These are phyloP conservation scores for Caenorhabditis plicata DNA, from an alignment of 2,888 invertebrate species.

Conservation along the genomic window DNA sequence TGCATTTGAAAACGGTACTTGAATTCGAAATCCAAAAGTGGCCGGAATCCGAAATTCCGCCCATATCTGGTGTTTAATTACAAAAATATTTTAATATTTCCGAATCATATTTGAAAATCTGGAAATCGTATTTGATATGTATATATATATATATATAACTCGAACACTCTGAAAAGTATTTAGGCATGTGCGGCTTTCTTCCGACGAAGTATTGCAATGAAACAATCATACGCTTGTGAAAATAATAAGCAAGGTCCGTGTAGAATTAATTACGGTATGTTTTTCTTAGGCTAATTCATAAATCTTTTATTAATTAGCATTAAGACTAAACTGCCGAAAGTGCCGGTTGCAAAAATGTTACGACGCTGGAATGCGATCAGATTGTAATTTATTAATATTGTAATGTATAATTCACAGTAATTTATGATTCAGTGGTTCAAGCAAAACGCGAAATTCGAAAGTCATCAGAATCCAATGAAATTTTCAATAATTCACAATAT, in stretches of 20 bases:
- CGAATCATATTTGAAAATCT: not conserved
- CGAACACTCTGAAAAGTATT: not conserved
- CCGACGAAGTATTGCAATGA: slow-evolving; percentile 24
- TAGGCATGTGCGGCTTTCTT: slow-evolving; percentile 34
- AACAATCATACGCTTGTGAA: slow-evolving; percentile 20
- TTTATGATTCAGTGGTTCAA: slow-evolving; percentile 22
- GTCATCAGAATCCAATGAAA: not conserved
- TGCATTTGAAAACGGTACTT: too few relatives aligned
- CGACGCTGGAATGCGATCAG: slow-evolving; percentile 17
- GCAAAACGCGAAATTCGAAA: slow-evolving; percentile 14
- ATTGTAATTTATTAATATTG: slow-evolving; percentile 11
- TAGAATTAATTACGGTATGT: slow-evolving; percentile 20
- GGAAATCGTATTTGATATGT: not conserved
- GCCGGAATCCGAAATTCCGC: too few relatives aligned
- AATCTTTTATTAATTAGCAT: slow-evolving; percentile 1
- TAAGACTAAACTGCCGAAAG: slow-evolving; percentile 21
- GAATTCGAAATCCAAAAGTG: too few relatives aligned
- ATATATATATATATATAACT: too few relatives aligned
- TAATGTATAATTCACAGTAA: not conserved
- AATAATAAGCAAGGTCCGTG: slow-evolving; percentile 6
- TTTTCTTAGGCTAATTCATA: not conserved
- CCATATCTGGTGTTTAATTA: too few relatives aligned
- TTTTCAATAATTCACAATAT: too few relatives aligned
- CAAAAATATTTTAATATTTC: not conserved
- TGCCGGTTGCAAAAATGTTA: slow-evolving; percentile 21